Evolutionary conservation across 2,888 invertebrate species (phyloP), one percentile per base, ranked within the genome.

Genomic region (Pyrrhia umbra): DNA sequence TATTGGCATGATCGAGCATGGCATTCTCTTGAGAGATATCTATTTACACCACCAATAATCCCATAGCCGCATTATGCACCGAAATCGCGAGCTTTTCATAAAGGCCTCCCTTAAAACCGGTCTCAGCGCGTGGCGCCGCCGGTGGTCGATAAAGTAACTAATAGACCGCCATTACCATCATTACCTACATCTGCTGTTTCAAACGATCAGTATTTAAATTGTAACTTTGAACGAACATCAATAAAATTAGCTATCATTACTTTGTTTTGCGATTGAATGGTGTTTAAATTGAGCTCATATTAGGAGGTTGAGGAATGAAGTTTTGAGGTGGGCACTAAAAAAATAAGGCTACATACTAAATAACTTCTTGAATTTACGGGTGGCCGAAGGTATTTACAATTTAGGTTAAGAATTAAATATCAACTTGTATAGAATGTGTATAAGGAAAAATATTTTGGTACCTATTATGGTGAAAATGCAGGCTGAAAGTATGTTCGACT

Each of bases 61-160:
- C 39, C 39, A 43, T 2, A 21, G 25, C 9, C 4, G 16, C 34
- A 16, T 23, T 34, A 68, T 50, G 18, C 50, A 30, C 27, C 18
- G 13, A 42, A 18, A 52, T 18, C 27, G 15, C 21, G 23, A 47
- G 60, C 50, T n/a, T 51, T 55, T 50, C 49, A 54, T 49, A 45
- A 55, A 46, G 18, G 43, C 21, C 23, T 50, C 27, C 27, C 25
- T 52, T 13, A 51, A 30, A 75, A 75, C 79, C 70, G 75, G 79
- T 77, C 65, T 18, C 2, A 66, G 60, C 75, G 61, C 70, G 81
- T 80, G 67, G 79, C 90, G 79, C 83, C 79, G 86, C 82, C 77
- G 90, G 90, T 91, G 90, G 90, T 87, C 90, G 83, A 58, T 68
- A 75, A 81, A 77, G 81, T 82, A 87, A 88, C 90, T 91, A 91